Percentiles rank a stretch among this genome's conserved stretches.
phyloP scores from a whole-genome alignment of 1,140 invertebrate species.

The Ditylenchus dipsaci region DNA sequence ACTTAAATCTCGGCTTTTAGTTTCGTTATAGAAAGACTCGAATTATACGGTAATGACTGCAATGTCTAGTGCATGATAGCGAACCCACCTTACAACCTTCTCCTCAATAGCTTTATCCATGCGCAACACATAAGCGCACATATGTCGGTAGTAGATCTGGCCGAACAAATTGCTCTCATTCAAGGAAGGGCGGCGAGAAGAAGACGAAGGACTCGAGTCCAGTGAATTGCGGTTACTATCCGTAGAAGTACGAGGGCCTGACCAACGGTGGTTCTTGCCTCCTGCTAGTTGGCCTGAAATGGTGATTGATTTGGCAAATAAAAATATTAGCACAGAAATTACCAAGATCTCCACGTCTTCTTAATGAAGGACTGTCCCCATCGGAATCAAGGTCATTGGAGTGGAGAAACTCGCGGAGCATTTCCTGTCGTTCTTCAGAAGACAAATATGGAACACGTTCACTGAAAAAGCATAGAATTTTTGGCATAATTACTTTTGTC shows the following conservation, averaged over 20 bases:
- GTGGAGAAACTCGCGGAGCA: slow-evolving; percentile 16
- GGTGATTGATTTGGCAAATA: too few species aligned
- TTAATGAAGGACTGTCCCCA: background rate
- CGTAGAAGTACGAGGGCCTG: too few species aligned
- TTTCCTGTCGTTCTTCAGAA: slow-evolving; percentile 4
- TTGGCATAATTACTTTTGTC: background rate
- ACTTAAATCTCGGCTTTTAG: too few species aligned
- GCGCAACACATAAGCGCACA: slow-evolving; percentile 31
- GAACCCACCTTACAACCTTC: slow-evolving; percentile 12
- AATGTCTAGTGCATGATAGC: too few species aligned
- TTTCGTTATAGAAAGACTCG: too few species aligned
- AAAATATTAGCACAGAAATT: too few species aligned
- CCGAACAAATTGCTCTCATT: slow-evolving; percentile 7
- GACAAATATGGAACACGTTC: slow-evolving; percentile 23
- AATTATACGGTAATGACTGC: too few species aligned
- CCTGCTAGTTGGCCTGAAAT: background rate
- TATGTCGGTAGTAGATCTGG: slow-evolving; percentile 14
- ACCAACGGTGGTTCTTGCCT: background rate
- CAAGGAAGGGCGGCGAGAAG: background rate
- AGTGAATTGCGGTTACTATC: background rate
- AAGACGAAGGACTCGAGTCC: background rate
- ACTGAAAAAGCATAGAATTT: slow-evolving; percentile 7
- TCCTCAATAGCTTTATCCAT: slow-evolving; percentile 14
- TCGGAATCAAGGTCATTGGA: background rate
- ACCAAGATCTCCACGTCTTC: background rate